Conservation (phyloP, 1,140 invertebrate genomes). For the Drosophila suzukii region DNA sequence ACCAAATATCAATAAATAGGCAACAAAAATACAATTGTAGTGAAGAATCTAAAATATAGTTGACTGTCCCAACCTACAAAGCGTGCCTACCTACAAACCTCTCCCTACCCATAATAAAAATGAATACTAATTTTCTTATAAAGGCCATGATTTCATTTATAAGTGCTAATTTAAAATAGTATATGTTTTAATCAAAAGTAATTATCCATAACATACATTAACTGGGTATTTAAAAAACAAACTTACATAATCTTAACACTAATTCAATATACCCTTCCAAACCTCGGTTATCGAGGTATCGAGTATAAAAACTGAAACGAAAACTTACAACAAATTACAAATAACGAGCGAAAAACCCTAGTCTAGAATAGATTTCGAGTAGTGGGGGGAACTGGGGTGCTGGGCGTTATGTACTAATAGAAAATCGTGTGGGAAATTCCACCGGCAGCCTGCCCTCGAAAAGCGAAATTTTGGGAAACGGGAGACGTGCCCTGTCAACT, state of each 20-base stretch:
- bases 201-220: too few species aligned
- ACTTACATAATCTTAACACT: not conserved
- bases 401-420: constrained; percentile 47
- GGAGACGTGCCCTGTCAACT: constrained; percentile 42
- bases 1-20: too few species aligned
- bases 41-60: too few species aligned
- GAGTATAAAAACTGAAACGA: constrained; percentile 72
- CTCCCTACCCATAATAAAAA: too few species aligned
- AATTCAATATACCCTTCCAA: not conserved
- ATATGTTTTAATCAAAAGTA: too few species aligned
- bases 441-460: constrained; percentile 20
- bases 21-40: too few species aligned
- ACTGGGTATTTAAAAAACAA: too few species aligned
- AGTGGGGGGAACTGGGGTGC: not conserved
- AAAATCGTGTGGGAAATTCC: constrained; percentile 69
- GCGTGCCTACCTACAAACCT: too few species aligned
- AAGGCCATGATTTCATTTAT: too few species aligned
- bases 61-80: too few species aligned
- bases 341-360: constrained; percentile 66
- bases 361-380: constrained; percentile 13
- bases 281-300: not conserved
- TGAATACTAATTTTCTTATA: too few species aligned
- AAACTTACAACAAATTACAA: constrained; percentile 81
- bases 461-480: constrained; percentile 35
- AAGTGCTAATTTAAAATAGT: too few species aligned